phyloP scores from a whole-genome alignment of 2,797 vertebrate genomes.

The Sandelia bainsii region DNA sequence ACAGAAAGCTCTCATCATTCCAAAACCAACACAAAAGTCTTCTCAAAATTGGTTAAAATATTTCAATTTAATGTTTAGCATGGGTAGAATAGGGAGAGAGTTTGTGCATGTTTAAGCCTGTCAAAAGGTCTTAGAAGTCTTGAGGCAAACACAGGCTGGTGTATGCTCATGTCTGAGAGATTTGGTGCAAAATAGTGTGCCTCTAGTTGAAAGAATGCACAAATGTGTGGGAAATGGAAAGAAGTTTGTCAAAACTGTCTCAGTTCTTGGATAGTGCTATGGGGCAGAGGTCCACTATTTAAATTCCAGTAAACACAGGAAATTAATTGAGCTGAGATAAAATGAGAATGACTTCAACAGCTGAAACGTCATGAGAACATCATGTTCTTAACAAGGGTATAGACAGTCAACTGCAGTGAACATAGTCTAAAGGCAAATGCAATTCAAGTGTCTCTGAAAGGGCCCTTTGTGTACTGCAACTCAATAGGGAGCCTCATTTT shows the following conservation, averaged over 20 bases:
- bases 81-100: conserved; percentile 4
- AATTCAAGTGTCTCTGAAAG: conserved; percentile 47
- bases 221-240: conserved; percentile 57
- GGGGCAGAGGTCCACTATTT: conserved; percentile 58
- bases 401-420: conserved; percentile 37
- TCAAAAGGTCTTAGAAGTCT: conserved; percentile 38
- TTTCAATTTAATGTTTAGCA: conserved; percentile 39
- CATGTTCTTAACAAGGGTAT: conserved; percentile 53
- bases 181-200: conserved; percentile 31
- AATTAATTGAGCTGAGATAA: conserved; percentile 63
- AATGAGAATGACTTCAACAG: conserved; percentile 64
- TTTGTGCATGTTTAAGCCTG: conserved; percentile 41
- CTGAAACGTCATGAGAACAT: conserved; percentile 62
- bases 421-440: conserved; percentile 36
- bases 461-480: conserved; percentile 59
- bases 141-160: conserved; percentile 47
- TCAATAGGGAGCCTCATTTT: conserved; percentile 53
- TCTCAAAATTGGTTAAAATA: conserved; percentile 49
- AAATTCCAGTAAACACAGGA: conserved; percentile 73
- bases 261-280: conserved; percentile 46
- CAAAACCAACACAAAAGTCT: conserved; percentile 48
- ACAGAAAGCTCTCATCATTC: conserved; percentile 37
- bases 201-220: conserved; percentile 65
- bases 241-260: conserved; percentile 43
- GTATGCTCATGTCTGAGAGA: conserved; percentile 39